phyloP scores from a whole-genome alignment of 2,113 vertebrate genomes.

The Daphoenositta chrysoptera region DNA sequence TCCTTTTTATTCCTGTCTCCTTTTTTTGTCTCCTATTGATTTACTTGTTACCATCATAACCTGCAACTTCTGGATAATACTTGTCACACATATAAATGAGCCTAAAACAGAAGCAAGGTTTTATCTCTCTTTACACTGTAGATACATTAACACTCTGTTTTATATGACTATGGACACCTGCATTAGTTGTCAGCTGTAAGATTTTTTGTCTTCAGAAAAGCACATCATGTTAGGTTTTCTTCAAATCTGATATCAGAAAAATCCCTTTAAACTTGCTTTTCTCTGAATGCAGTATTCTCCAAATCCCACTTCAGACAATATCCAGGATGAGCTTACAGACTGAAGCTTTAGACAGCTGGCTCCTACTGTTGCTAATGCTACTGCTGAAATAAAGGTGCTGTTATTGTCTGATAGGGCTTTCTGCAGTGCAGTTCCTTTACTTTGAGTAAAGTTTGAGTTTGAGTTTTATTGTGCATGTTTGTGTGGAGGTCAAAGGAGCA shows the following conservation, averaged over 20 bases:
- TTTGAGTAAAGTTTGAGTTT: not conserved
- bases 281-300: not conserved
- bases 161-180: not conserved
- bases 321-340: not conserved
- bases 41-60: not conserved
- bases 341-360: not conserved
- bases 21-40: not conserved
- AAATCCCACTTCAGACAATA: conserved; percentile 45
- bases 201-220: not conserved
- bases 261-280: conserved; percentile 3
- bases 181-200: conserved; percentile 2
- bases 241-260: not conserved
- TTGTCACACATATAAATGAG: not conserved
- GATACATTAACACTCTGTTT: not conserved
- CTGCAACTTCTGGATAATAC: not conserved
- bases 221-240: not conserved
- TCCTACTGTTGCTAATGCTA: not conserved
- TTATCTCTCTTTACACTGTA: not conserved
- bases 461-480: not conserved
- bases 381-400: not conserved
- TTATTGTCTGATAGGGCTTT: not conserved
- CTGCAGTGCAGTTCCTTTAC: not conserved
- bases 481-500: not conserved
- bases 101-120: not conserved
- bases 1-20: not conserved